Evolutionary conservation across 2,113 vertebrate species (phyloP), one percentile per base, ranked within the genome.

Genomic region (Pholis gunnellus): DNA sequence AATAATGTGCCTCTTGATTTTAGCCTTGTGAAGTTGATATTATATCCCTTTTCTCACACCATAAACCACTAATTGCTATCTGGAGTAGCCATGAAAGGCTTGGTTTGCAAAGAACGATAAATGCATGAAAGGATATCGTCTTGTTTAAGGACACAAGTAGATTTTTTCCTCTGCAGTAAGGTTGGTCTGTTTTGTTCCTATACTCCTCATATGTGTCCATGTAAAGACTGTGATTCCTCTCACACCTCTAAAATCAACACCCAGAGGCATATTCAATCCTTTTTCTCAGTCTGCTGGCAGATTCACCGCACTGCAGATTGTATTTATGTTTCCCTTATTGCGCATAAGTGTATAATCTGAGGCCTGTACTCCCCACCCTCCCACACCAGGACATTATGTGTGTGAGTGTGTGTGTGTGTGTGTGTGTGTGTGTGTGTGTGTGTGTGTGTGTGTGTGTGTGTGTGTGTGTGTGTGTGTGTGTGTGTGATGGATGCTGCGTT

Each of bases 401-500:
- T n/a, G 69, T 81, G 64, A 20, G 69, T 81, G 64, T n/a, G 69
- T 81, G 64, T n/a, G 69, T 81, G 64, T n/a, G 69, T 81, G 64
- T n/a, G 69, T n/a, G 69, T 81, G 64, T n/a, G 69, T 81, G 64
- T n/a, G 69, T 81, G 64, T n/a, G 69, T 81, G 64, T n/a, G 69
- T 81, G 64, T n/a, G 69, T 81, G 64, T n/a, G 69, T 81, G 64
- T n/a, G 69, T 81, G 64, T n/a, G 69, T 81, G 64, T n/a, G 69
- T 81, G 64, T 22, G 66, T 81, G 64, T n/a, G 66, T 79, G 64
- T n/a, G 69, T 83, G 36, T 73, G 27, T 15, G 64, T 57, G 46
- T 60, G 44, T 70, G 29, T 91, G 89, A 91, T 82, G 80, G 75
- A 89, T 89, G 83, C 65, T 75, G 29, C 27, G 46, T 67, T 81